Evolutionary conservation across 2,113 vertebrate species (phyloP).

Genomic region (Bubo blakistoni): DNA sequence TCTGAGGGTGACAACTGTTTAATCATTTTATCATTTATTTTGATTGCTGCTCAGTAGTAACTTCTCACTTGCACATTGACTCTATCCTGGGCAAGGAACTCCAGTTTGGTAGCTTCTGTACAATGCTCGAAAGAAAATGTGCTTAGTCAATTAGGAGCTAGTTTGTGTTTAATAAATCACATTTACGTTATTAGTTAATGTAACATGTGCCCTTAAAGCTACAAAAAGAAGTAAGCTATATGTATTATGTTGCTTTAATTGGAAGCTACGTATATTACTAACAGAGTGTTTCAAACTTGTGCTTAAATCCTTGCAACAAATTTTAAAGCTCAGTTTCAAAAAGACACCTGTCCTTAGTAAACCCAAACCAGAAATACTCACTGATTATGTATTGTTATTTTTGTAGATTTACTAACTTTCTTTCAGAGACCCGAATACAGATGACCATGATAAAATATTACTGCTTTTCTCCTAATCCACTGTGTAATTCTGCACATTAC

Average conservation of each 20-base stretch:
- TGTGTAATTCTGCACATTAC: neutral
- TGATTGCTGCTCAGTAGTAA: neutral
- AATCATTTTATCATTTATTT: neutral
- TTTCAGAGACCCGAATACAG: neutral
- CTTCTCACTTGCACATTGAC: neutral
- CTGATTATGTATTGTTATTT: neutral
- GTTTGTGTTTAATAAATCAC: neutral
- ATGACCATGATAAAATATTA: neutral
- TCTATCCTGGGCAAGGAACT: neutral
- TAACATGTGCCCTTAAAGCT: neutral
- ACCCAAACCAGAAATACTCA: neutral
- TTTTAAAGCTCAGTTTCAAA: neutral
- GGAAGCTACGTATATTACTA: neutral
- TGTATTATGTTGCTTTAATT: neutral
- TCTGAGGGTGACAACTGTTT: neutral
- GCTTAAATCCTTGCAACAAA: neutral
- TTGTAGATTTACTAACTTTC: neutral
- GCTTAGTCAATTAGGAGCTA: neutral
- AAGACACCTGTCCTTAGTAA: neutral
- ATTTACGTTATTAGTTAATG: neutral
- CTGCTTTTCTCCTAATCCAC: neutral
- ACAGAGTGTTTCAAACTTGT: neutral
- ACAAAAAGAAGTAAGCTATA: neutral
- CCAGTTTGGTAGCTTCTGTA: neutral
- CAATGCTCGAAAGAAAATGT: neutral